Conservation (phyloP, 2,888 invertebrate genomes). For the Harpalus rubripes region DNA sequence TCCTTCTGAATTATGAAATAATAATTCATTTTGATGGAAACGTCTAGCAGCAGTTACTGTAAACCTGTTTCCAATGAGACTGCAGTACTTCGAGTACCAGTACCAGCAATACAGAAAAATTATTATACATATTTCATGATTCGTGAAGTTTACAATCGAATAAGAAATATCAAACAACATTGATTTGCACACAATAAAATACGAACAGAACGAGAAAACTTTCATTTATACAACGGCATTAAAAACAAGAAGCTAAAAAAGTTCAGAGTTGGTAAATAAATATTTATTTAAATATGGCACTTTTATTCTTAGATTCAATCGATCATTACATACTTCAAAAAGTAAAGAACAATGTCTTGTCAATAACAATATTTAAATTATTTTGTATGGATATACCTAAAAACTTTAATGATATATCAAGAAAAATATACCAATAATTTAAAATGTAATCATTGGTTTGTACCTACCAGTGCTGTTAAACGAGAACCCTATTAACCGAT, state of each 20-base stretch:
- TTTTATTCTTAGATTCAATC: background rate
- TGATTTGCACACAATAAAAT: constrained; percentile 52
- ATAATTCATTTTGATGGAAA: constrained; percentile 26
- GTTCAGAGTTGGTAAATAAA: too few relatives aligned
- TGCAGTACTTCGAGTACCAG: constrained; percentile 1
- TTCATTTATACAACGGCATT: background rate
- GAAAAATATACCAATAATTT: too few relatives aligned
- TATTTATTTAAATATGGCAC: background rate
- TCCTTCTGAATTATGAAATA: background rate
- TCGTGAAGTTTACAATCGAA: constrained; percentile 52
- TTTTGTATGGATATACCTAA: too few relatives aligned
- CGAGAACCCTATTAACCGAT: too few relatives aligned
- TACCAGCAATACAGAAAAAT: constrained; percentile 33
- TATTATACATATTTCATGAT: constrained; percentile 54
- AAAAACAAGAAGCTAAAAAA: background rate
- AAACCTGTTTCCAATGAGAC: constrained; percentile 43
- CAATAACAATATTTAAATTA: too few relatives aligned
- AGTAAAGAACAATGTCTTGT: too few relatives aligned
- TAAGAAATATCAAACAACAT: constrained; percentile 20
- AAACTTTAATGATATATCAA: too few relatives aligned
- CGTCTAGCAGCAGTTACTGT: background rate
- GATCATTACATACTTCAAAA: background rate
- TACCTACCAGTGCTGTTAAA: too few relatives aligned
- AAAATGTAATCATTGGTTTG: too few relatives aligned
- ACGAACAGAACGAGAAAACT: background rate